Conservation (phyloP, 2,888 invertebrate species). For the Cheilosia scutellata region DNA sequence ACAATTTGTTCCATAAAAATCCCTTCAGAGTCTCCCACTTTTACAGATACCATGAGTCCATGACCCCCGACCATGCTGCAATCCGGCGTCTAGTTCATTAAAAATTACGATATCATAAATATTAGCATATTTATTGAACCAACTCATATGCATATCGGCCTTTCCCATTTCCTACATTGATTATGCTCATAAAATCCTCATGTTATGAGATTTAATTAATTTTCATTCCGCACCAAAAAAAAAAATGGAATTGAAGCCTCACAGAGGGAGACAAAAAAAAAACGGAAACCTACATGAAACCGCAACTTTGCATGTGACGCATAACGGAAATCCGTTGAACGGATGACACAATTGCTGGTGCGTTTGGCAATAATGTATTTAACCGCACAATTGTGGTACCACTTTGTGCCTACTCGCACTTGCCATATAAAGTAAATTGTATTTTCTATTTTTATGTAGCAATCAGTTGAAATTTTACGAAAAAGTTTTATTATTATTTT, state of each 20-base stretch:
- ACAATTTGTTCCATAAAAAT: too few species aligned
- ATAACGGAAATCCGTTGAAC: slow-evolving; percentile 65
- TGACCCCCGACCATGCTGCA: background rate
- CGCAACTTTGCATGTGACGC: slow-evolving; percentile 58
- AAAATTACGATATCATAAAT: slow-evolving; percentile 27
- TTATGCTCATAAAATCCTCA: slow-evolving; percentile 35
- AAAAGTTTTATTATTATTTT: slow-evolving; percentile 27
- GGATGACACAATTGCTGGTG: slow-evolving; percentile 60
- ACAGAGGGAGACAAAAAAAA: background rate
- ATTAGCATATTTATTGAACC: slow-evolving; percentile 35
- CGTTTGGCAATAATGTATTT: slow-evolving; percentile 67
- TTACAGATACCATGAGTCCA: background rate
- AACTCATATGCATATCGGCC: slow-evolving; percentile 6
- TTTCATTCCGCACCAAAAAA: background rate
- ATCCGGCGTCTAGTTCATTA: slow-evolving; percentile 11
- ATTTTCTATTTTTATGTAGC: slow-evolving; percentile 6
- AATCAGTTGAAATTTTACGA: slow-evolving; percentile 12
- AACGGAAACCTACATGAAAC: slow-evolving; percentile 23
- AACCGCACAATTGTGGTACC: slow-evolving; percentile 55
- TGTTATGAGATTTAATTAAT: slow-evolving; percentile 45
- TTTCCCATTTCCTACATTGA: slow-evolving; percentile 3
- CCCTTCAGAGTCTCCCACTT: too few species aligned
- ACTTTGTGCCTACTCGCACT: slow-evolving; percentile 28
- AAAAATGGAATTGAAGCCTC: background rate
- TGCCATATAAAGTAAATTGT: slow-evolving; percentile 59